Evolutionary conservation across 2,113 vertebrate genomes (phyloP).

Genomic region (Piprites chloris): DNA sequence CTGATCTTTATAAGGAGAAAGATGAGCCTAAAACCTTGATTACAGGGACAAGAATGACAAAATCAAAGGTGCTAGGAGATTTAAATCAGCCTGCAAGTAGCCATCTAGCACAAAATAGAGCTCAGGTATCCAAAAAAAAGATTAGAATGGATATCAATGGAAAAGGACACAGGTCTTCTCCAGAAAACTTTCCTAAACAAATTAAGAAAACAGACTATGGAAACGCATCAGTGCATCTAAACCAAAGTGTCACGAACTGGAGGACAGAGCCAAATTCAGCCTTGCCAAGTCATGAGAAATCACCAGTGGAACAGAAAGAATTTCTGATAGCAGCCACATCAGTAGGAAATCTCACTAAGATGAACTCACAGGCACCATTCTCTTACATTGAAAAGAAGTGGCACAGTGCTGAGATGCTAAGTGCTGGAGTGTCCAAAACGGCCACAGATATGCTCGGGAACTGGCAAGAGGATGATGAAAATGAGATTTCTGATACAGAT

Average conservation of each 20-base stretch:
- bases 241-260: slow-evolving; percentile 56
- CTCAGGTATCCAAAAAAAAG: slow-evolving; percentile 44
- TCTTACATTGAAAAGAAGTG: slow-evolving; percentile 63
- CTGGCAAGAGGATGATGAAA: slow-evolving; percentile 64
- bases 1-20: slow-evolving; percentile 35
- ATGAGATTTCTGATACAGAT: slow-evolving; percentile 83
- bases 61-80: slow-evolving; percentile 38
- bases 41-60: slow-evolving; percentile 40
- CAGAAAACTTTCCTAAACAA: slow-evolving; percentile 32
- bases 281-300: slow-evolving; percentile 49
- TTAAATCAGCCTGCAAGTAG: not conserved
- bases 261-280: slow-evolving; percentile 33
- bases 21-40: slow-evolving; percentile 20
- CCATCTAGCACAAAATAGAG: slow-evolving; percentile 39
- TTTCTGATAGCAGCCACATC: slow-evolving; percentile 71
- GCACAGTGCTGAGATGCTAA: slow-evolving; percentile 80
- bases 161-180: not conserved
- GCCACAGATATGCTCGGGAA: slow-evolving; percentile 46
- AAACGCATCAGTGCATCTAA: slow-evolving; percentile 62
- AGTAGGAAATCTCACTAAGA: slow-evolving; percentile 77
- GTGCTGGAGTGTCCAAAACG: slow-evolving; percentile 45
- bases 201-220: slow-evolving; percentile 48
- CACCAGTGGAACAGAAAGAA: slow-evolving; percentile 41
- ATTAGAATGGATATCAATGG: not conserved
- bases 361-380: slow-evolving; percentile 25